Evolutionary conservation across 2,888 invertebrate genomes (phyloP).

Genomic region (Synergus laeviventris): DNA sequence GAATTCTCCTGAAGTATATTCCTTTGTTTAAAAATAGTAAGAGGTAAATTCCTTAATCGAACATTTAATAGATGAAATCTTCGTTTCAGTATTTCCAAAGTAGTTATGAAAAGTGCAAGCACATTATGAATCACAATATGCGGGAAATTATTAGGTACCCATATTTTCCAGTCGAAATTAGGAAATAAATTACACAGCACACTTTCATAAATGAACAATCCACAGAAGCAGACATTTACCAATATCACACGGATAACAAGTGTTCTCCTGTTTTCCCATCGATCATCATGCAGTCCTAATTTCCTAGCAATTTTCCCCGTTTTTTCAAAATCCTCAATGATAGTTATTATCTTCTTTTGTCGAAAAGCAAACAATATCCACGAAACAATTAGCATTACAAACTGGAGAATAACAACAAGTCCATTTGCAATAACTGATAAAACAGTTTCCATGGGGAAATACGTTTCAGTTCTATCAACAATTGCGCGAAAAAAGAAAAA

Average conservation of each 20-base stretch:
- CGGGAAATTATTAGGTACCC: neutral
- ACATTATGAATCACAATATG: slow-evolving; percentile 14
- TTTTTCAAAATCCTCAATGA: neutral
- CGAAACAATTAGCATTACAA: neutral
- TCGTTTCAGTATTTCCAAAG: neutral
- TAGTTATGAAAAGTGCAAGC: neutral
- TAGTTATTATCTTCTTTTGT: neutral
- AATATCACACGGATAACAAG: neutral
- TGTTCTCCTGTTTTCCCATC: neutral
- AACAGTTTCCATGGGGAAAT: neutral
- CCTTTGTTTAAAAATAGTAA: neutral
- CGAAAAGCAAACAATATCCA: neutral
- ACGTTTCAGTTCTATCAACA: neutral
- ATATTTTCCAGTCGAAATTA: neutral
- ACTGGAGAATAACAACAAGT: neutral
- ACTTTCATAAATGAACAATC: neutral
- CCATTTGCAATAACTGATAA: neutral
- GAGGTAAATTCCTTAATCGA: neutral
- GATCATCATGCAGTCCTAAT: neutral
- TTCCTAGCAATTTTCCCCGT: neutral
- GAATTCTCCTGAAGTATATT: neutral
- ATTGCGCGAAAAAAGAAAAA: neutral
- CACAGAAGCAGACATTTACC: neutral
- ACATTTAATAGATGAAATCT: slow-evolving; percentile 8
- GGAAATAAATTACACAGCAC: neutral